Base-by-base conservation (phyloP, 1,140 invertebrate species). In the Choristoneura fumiferana region DNA sequence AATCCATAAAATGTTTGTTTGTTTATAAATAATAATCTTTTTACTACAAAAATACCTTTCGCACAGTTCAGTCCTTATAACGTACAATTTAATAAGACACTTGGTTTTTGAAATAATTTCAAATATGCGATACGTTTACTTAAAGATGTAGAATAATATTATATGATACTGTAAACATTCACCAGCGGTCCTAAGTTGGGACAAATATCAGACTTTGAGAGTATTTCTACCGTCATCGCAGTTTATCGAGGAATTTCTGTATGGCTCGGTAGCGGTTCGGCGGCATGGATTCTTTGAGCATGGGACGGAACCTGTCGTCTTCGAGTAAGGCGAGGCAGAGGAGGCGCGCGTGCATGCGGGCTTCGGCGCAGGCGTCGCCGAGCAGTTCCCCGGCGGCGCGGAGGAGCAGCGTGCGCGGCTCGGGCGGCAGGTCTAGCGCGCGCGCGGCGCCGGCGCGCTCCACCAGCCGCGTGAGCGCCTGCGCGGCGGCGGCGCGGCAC, bases 331-430 rank as follows among this genome's bases (percentile, higher is more conserved):
- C 76, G 8, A 91, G 86, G 63, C 94, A 93, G 10, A 95, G 90
- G 54, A 91, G 91, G 37, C 94, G 91, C 0, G 94, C 94, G 81
- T 92, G 93, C 83, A 81, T 91, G 91, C 98, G 93, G 0, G 97
- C 95, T 63, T 97, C 95, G 13, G 96, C 91, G 78, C 94, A 96
- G 9, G 96, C 95, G 81, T 99, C 98, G 5, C 93, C 94, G 0
- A 97, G 83, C 59, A 98, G 92, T 70, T 95, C 95, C 0, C 96
- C 95, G 1, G 94, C 94, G 0, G 94, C 93, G 14, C 93, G 91
- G 33, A 99, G 84, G 35, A 98, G 90, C 67, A 94, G 93, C 62
- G 97, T 96, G 15, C 94, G 93, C 0, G 94, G 91, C 60, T 98
- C 97, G 63, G 93, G 92, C 0, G 94, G 92, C 70, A 96, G 84